phyloP scores from a whole-genome alignment of 2,113 vertebrate species.

The Turnix velox region DNA sequence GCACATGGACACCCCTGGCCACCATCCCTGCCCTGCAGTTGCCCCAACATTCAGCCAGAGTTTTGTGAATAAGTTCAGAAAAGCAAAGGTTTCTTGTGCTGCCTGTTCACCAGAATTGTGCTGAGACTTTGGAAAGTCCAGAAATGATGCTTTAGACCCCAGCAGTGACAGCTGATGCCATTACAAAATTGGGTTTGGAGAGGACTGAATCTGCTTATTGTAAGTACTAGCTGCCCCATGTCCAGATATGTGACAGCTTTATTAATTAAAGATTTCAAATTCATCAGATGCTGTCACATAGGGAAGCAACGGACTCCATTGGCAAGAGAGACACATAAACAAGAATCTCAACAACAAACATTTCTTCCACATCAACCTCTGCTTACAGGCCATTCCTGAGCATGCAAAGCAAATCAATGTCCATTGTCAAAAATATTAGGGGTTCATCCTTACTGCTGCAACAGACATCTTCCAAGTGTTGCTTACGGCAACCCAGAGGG shows the following conservation, averaged over 20 bases:
- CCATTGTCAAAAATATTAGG: neutral
- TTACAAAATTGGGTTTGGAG: neutral
- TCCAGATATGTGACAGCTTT: conserved; percentile 19
- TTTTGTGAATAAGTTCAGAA: neutral
- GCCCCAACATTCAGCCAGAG: neutral
- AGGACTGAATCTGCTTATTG: neutral
- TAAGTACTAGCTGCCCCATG: neutral
- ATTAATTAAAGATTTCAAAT: neutral
- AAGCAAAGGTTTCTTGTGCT: neutral
- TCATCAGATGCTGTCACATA: conserved; percentile 31
- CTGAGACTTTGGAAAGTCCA: neutral
- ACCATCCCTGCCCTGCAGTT: neutral
- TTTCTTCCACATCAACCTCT: neutral
- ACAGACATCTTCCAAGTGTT: neutral
- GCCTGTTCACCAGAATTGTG: neutral
- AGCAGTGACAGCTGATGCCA: neutral
- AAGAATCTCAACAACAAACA: neutral
- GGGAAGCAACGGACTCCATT: neutral
- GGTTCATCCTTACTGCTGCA: neutral
- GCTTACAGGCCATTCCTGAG: neutral
- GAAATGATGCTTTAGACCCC: neutral
- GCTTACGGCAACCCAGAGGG: neutral
- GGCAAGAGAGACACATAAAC: neutral
- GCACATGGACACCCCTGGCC: neutral
- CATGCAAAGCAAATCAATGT: neutral